Evolutionary conservation across 2,888 invertebrate species (phyloP), one percentile per base, ranked within the genome.

Genomic region (Esperia sulphurella): DNA sequence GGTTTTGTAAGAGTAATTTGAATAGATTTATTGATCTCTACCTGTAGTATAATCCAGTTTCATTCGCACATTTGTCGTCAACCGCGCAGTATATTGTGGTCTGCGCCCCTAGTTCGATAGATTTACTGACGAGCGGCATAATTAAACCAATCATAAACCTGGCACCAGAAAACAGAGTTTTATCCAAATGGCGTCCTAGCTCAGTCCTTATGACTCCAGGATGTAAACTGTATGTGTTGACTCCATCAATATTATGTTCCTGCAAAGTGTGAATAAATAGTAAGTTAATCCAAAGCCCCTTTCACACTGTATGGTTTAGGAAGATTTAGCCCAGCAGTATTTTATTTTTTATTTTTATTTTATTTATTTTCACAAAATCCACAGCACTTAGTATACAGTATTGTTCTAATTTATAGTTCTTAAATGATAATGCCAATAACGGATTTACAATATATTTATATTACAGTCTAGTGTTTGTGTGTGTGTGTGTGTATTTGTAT

Each of bases 171-270:
- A 90, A 92, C 52, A 90, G 41, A 0, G 85, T 75, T 0, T 81
- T 65, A 62, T 92, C 83, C 55, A 92, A 65, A 79, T 94, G 91
- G 12, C 96, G 92, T 0, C 92, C 92, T 7, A 96, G 72, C 61
- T 96, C 95, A 0, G 96, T 96, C 55, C 91, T 90, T 43, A 95
- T 93, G 0, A 94, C 86, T 0, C 95, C 95, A 0, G 95, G 95
- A 71, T 95, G 95, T 0, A 94, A 75, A 46, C 92, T 88, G 74
- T 95, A 95, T 0, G 92, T 92, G 33, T 91, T 93, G 0, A 95
- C 91, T 2, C 91, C 92, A 49, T 80, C 77, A 50, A 88, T 83
- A 5, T 82, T 79, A 53, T 85, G 57, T 54, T 79, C 81, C 87
- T 88, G 54, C 8, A 63, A 50, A 49, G 30, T 40, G 50, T 33